phyloP scores from a whole-genome alignment of 1,140 invertebrate species.

The Anastrepha obliqua region DNA sequence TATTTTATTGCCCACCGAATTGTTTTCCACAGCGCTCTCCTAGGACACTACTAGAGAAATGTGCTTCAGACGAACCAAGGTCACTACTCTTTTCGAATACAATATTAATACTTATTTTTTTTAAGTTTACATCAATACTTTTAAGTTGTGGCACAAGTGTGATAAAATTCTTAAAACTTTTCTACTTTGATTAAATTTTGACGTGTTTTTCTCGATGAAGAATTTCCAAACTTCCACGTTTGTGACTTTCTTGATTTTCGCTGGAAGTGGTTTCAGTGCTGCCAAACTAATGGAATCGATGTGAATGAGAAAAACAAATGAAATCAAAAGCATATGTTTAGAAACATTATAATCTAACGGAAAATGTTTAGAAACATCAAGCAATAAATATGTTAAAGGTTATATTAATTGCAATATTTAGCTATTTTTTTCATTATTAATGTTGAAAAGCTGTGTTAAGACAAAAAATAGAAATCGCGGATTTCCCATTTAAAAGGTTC shows the following conservation, averaged over 20 bases:
- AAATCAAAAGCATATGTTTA: background rate
- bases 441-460: too few species aligned
- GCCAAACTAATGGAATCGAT: background rate
- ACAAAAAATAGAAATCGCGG: too few species aligned
- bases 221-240: conserved; percentile 62
- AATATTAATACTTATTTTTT: conserved; percentile 11
- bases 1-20: background rate
- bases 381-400: background rate
- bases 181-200: conserved; percentile 61
- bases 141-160: background rate
- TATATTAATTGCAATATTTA: too few species aligned
- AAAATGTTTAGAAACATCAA: conserved; percentile 2
- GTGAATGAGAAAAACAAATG: background rate
- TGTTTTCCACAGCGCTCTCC: background rate
- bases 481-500: too few species aligned
- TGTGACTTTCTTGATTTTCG: conserved; percentile 51
- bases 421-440: too few species aligned
- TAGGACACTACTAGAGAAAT: background rate
- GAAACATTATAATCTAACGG: background rate
- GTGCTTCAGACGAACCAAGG: background rate
- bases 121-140: background rate
- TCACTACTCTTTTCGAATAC: background rate
- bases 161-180: conserved; percentile 36
- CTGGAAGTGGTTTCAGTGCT: conserved; percentile 49
- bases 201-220: conserved; percentile 64